These are phyloP conservation scores for Malaclemys terrapin DNA, from an alignment of 2,113 vertebrate species.

Conservation along the genomic window DNA sequence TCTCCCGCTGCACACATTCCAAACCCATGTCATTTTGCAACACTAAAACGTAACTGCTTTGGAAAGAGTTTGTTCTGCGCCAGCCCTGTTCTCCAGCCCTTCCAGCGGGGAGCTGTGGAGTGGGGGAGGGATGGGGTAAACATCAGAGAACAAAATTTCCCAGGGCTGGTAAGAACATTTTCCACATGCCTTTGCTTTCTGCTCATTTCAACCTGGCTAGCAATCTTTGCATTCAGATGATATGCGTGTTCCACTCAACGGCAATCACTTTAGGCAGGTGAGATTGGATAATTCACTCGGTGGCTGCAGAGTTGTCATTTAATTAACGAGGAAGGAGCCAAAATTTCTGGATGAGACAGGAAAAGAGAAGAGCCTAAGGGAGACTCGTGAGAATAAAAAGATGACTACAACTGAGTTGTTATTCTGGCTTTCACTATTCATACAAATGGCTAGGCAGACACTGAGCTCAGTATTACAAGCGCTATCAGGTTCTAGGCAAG, in stretches of 20 bases:
- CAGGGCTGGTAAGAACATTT: neutral
- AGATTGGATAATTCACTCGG: conserved; percentile 39
- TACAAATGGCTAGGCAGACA: rapidly evolving
- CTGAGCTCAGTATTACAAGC: neutral
- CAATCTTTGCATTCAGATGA: conserved; percentile 61
- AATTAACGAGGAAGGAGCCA: conserved; percentile 59
- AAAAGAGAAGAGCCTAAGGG: conserved; percentile 53
- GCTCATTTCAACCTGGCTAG: conserved; percentile 39
- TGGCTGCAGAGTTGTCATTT: conserved; percentile 59
- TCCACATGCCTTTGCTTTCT: neutral
- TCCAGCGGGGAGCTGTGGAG: neutral
- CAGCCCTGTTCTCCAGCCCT: neutral
- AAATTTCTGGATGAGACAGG: conserved; percentile 5
- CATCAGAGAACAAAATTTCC: neutral
- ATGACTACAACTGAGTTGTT: conserved; percentile 5
- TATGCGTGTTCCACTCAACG: conserved; percentile 7
- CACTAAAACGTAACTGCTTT: neutral
- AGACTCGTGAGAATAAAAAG: neutral
- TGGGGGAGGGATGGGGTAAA: neutral
- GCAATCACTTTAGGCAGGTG: conserved; percentile 56
- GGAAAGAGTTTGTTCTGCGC: neutral
- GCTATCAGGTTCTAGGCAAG: neutral
- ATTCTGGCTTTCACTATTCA: conserved; percentile 13
- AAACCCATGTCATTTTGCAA: neutral
- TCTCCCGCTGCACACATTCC: neutral